Evolutionary conservation across 2,888 invertebrate species (phyloP), one percentile per base, ranked within the genome.

Genomic region (Perithous albicinctus): DNA sequence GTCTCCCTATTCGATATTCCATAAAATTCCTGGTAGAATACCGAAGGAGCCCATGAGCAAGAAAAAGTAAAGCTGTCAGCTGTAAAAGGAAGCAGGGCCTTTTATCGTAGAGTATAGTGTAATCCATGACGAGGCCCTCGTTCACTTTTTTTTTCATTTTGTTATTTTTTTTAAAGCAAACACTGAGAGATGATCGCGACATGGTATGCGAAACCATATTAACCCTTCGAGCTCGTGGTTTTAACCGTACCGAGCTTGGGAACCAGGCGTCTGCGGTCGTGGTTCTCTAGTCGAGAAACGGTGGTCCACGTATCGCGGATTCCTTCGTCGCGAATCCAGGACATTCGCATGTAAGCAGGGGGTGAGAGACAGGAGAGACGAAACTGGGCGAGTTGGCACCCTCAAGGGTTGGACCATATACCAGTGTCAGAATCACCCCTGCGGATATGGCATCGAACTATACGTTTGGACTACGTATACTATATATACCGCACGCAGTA

Each of bases 241-340:
- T 41, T 29, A 46, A 10, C 15, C 20, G 18, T 20, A 32, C n/a
- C 56, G 26, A 29, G 43, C 43, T 56, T 41, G 54, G 15, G 29
- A 75, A 15, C 70, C 80, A 78, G 64, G 69, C 75, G 69, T 51
- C 54, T 74, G 83, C 32, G 74, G 70, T 75, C 48, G 26, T 41
- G 61, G 41, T 64, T 23, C 54, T 76, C n/a, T 41, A 26, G 56
- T 67, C 67, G 32, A 15, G 54, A 32, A 67, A 59, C 59, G 64
- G 66, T 56, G 72, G 56, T 78, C 41, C 26, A 48, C 56, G 77
- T 54, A 75, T 66, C 74, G 78, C 64, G 38, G 61, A 82, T 73
- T 76, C 80, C 74, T 61, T 70, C 64, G 64, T 56, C 69, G n/a
- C 64, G 38, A 69, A 61, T 59, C 51, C 35, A 18, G 59, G 66